A percentile compares a stretch with the other conserved stretches of the same genome.
phyloP scores from a whole-genome alignment of 2,797 vertebrate species.

The Poecile montanus region DNA sequence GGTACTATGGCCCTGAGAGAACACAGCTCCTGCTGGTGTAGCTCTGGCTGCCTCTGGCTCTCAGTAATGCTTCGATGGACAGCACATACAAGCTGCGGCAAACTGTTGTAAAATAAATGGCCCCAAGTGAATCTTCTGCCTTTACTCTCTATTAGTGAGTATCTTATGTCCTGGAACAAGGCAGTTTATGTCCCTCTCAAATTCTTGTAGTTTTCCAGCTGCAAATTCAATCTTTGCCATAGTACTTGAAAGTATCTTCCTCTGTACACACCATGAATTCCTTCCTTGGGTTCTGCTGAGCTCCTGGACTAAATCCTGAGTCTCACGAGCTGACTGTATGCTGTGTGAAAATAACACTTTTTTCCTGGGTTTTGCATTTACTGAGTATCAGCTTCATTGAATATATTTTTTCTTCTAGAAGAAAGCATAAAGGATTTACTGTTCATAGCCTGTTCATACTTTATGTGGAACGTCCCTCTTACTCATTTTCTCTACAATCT shows the following conservation, averaged over 20 bases:
- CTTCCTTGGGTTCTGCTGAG: neutral
- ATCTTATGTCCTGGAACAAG: neutral
- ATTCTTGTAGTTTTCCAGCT: neutral
- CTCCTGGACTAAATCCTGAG: neutral
- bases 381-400: neutral
- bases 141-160: neutral
- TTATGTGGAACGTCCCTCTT: neutral
- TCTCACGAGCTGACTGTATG: neutral
- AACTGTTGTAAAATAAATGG: neutral
- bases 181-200: neutral
- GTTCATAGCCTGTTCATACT: neutral
- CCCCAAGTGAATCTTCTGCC: neutral
- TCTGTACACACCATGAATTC: accelerated
- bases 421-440: neutral
- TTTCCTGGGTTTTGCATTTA: neutral
- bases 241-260: neutral
- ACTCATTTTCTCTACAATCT: neutral
- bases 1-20: too few species aligned
- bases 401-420: neutral
- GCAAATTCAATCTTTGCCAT: neutral
- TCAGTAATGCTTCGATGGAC: neutral
- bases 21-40: neutral
- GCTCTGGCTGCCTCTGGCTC: neutral
- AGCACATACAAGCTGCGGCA: neutral
- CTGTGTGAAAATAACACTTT: neutral